Base-by-base conservation (phyloP, 2,797 vertebrate species). In the Adelosebastes latens region DNA sequence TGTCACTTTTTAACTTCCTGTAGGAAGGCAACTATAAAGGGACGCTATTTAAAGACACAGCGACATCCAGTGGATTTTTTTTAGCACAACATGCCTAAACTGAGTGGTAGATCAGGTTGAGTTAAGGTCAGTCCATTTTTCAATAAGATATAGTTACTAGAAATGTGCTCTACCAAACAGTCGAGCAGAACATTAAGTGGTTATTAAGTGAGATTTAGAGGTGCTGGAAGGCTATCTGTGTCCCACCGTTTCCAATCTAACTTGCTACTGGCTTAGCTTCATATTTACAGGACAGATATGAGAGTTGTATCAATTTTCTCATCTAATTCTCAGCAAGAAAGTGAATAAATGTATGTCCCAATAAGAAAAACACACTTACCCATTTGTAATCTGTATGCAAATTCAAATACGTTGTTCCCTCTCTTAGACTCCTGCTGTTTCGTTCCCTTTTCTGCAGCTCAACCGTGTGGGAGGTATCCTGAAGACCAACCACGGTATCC, bases 401-500 rank as follows among this genome's bases (percentile, higher is more conserved):
- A 55, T 56, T 34, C 10, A 6, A n/a, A 73, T 46, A 4, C 3
- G 2, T 24, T 61, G 22, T 75, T 60, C 6, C 20, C 3, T 46
- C 22, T 63, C 25, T 74, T 20, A 29, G 12, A 64, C 63, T 34
- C 12, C 16, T 59, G 6, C 13, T 46, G 1, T 75, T 56, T 79
- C 8, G 14, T 65, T 66, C 4, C 70, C 76, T 80, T 58, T 61
- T 29, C 31, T 61, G 8, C 87, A 96, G 96, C 93, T 96, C 39
- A 95, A 85, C 85, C 95, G 96, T 42, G 89, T 73, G 0, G 90
- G 83, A 18, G 95, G 95, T 6, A 80, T 96, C 7, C 80, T 96
- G 69, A 96, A 95, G 85, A 96, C 96, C 72, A 93, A 93, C 77
- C 95, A 96, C 1, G 96, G 96, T 16, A 93, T 96, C 88, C 95